Base-by-base conservation (phyloP, 2,888 invertebrate species). In the Crossocerus cetratus region DNA sequence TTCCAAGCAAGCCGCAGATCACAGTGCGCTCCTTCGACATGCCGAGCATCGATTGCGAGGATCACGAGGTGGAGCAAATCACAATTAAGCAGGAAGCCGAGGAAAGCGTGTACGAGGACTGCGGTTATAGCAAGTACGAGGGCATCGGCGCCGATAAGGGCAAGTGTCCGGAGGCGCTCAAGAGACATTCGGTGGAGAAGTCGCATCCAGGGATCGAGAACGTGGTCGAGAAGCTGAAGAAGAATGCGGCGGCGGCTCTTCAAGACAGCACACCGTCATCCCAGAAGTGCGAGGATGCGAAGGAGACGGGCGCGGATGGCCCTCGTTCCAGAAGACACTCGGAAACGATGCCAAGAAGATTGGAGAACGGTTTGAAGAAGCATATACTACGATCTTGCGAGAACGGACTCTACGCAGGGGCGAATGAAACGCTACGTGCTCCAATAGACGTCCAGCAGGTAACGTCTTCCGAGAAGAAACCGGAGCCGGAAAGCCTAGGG, bases 151-250 rank as follows among this genome's bases (percentile, higher is more conserved):
- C 49, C 16, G 80, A 79, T 21, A 78, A 66, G 5, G 65, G 62
- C n/a, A 81, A 79, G 44, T 64, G 44, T 0, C 71, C 45, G 42
- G 82, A 83, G 0, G 21, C 72, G 5, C 72, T 70, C 2, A 86
- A 84, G 21, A 81, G 76, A 55, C 81, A 83, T 56, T 72, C 76
- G 2, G 22, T 67, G 0, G 89, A 89, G 21, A 87, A 86, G 57
- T 79, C 66, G 54, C 87, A 89, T 68, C 82, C 86, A 0, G 88
- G 89, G 0, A 89, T 89, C 53, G 89, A 89, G 59, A 89, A 89
- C 55, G 89, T 89, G 11, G 89, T 89, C 2, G 89, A 89, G 63
- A 89, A 89, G 61, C 57, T 89, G 60, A 89, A 89, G 71, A 89
- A 89, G 69, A 89, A 89, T 44, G 88, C 88, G 21, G 88, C 85